phyloP scores from a whole-genome alignment of 2,113 vertebrate genomes.

The Poeciliopsis occidentalis region DNA sequence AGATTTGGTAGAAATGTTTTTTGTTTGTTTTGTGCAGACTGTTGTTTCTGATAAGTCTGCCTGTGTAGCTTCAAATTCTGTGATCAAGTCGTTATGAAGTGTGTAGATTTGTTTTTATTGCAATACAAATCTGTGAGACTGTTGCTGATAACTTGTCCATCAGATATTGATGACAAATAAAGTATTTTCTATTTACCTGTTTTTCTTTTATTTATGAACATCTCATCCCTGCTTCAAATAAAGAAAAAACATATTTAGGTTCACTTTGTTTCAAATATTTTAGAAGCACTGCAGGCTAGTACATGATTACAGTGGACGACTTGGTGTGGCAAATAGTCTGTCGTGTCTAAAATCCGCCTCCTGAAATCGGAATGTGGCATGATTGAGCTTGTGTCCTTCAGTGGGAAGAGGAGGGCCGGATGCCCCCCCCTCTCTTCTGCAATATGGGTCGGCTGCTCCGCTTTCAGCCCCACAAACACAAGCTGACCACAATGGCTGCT shows the following conservation, averaged over 20 bases:
- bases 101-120: constrained; percentile 54
- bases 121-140: constrained; percentile 46
- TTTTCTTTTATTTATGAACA: not conserved
- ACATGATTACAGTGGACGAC: not conserved
- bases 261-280: no score
- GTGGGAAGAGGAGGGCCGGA: constrained; percentile 29
- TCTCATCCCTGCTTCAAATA: no score
- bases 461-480: constrained; percentile 6
- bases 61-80: constrained; percentile 45
- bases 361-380: not conserved
- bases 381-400: not conserved
- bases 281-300: no score
- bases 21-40: constrained; percentile 10
- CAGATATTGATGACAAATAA: constrained; percentile 74
- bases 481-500: constrained; percentile 59
- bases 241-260: no score
- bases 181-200: constrained; percentile 74
- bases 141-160: constrained; percentile 58
- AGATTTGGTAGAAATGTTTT: constrained; percentile 19
- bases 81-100: constrained; percentile 30
- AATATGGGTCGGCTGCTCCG: not conserved
- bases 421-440: constrained; percentile 6
- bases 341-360: not conserved
- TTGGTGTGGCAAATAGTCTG: not conserved
- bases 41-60: constrained; percentile 51